phyloP scores from a whole-genome alignment of 2,888 invertebrate species.

The Sarcophaga variegata region DNA sequence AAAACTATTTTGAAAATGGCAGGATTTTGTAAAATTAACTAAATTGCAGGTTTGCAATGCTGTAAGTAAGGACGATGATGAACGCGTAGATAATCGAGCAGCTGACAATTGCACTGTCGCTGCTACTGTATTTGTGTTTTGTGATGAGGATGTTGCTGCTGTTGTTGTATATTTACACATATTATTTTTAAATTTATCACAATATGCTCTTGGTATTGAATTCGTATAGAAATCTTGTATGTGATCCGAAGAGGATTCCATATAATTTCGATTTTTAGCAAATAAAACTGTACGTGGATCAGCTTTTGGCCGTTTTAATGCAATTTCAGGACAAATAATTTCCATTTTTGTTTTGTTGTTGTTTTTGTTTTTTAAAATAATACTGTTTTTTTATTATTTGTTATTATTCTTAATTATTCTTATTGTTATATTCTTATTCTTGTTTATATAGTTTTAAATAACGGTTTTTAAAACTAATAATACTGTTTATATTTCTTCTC shows the following conservation, averaged over 20 bases:
- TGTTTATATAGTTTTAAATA: slow-evolving; percentile 26
- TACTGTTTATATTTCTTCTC: slow-evolving; percentile 42
- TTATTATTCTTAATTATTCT: slow-evolving; percentile 29
- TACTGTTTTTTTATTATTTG: slow-evolving; percentile 17
- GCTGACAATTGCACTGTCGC: neutral
- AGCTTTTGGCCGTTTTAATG: slow-evolving; percentile 62
- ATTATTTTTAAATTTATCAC: slow-evolving; percentile 40
- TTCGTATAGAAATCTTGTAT: slow-evolving; percentile 47
- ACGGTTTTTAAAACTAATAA: neutral
- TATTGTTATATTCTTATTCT: slow-evolving; percentile 57
- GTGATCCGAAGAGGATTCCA: slow-evolving; percentile 60
- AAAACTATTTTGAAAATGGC: slow-evolving; percentile 65
- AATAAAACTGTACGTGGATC: slow-evolving; percentile 66
- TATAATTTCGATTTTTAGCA: slow-evolving; percentile 49
- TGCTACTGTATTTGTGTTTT: slow-evolving; percentile 14
- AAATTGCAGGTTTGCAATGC: slow-evolving; percentile 39
- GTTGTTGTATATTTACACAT: slow-evolving; percentile 15
- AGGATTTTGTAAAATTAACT: slow-evolving; percentile 63
- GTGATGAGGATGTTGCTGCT: slow-evolving; percentile 14
- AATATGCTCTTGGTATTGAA: slow-evolving; percentile 42
- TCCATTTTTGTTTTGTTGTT: slow-evolving; percentile 43
- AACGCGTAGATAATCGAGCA: neutral
- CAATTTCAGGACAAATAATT: slow-evolving; percentile 60
- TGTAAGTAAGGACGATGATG: neutral
- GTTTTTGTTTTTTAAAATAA: neutral